Conservation (phyloP, 2,797 vertebrate species). For the Morus bassanus region DNA sequence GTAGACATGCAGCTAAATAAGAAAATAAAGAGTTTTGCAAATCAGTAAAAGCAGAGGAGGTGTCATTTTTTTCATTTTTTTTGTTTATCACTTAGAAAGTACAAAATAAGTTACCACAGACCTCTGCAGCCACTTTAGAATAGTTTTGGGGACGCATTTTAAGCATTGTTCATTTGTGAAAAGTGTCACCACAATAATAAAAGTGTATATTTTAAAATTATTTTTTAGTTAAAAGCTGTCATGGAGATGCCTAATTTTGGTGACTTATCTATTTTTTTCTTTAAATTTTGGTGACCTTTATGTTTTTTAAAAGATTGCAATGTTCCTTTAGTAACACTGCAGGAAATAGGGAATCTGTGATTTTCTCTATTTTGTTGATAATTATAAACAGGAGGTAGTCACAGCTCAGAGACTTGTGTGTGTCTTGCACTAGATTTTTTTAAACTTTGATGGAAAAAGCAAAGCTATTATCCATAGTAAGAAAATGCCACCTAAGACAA, state of each 20-base stretch:
- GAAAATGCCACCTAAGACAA: conserved; percentile 53
- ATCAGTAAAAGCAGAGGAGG: background rate
- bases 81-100: background rate
- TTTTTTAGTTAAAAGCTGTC: conserved; percentile 4
- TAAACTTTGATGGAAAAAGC: conserved; percentile 22
- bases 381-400: conserved; percentile 60
- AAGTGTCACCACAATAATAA: background rate
- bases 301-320: background rate
- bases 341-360: conserved; percentile 33
- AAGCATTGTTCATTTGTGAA: background rate
- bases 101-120: background rate
- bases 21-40: background rate
- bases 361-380: conserved; percentile 44
- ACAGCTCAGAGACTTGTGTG: conserved; percentile 24
- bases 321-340: conserved; percentile 35
- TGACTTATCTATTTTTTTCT: background rate
- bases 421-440: background rate
- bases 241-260: background rate
- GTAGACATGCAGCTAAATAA: background rate
- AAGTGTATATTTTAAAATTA: background rate
- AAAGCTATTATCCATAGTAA: conserved; percentile 47
- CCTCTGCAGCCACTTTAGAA: background rate
- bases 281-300: background rate
- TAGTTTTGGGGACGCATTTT: background rate
- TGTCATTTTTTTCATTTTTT: background rate